Base-by-base conservation (phyloP, 2,113 vertebrate species). In the Picathartes gymnocephalus region DNA sequence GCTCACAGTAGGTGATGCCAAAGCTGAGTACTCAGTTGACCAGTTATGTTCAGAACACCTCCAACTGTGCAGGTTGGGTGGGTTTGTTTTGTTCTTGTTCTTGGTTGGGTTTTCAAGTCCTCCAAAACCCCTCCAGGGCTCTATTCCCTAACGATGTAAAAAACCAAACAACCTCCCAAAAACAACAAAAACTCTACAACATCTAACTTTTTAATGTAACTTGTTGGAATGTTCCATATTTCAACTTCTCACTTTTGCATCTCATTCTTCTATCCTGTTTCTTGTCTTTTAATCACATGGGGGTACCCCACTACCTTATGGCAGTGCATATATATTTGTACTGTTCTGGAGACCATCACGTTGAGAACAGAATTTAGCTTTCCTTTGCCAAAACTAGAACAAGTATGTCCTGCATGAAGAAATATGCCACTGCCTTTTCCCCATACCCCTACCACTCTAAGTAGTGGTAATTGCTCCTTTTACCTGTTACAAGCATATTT, bases 51-150 rank as follows among this genome's bases (percentile, higher is more conserved):
- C 33, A 11, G 10, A 86, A 15, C 18, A 60, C 14, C 62, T 86
- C 57, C 70, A 83, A 0, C 24, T 14, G 3, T 35, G 40, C 37
- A 57, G 19, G 15, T 0, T 66, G 42, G 3, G 3, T 69, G 13
- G 48, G 6, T 51, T 53, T 48, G 35, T 40, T 74, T 64, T 33
- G 5, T 1, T 11, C 37, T 27, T 50, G 58, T 17, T 5, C 13
- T 87, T 48, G 19, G 11, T 4, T 85, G n/a, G 13, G 2, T 44
- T 86, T 78, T 53, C 45, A n/a, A 35, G 20, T 61, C 33, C 23
- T 24, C 35, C 28, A 61, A 30, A 23, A 71, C 19, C 22, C 44
- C 20, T 70, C 51, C n/a, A 70, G 22, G 45, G 4, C 15, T 12
- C 33, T 54, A 37, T n/a, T 89, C 18, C 45, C 4, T 50, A 39